These are phyloP conservation scores for Saccopteryx bilineata DNA, from an alignment of 2,113 vertebrate genomes.

Conservation along the genomic window DNA sequence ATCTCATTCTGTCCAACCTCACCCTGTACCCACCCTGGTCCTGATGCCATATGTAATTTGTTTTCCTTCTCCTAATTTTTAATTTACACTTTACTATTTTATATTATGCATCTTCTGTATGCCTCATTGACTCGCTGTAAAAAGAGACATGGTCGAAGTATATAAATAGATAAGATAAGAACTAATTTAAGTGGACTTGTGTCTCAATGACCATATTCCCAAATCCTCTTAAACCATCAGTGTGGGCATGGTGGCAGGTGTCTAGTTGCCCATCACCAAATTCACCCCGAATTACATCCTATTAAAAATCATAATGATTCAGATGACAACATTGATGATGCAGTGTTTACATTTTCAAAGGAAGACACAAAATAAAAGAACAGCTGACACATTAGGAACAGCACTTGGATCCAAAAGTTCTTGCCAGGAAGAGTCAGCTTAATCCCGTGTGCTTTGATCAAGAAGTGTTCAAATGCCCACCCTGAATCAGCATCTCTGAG, in stretches of 20 bases:
- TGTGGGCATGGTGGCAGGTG: not conserved
- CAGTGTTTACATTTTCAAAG: not conserved
- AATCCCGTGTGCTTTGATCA: not conserved
- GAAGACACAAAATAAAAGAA: not conserved
- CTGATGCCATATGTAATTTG: not conserved
- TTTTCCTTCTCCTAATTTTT: not conserved
- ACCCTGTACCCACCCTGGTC: not conserved
- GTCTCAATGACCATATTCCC: not conserved
- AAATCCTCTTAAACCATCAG: not conserved
- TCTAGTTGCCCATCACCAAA: not conserved
- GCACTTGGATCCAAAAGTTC: not conserved
- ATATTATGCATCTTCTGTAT: not conserved
- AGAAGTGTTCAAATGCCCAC: not conserved
- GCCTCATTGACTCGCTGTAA: not conserved
- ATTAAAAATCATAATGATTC: slow-evolving; percentile 4
- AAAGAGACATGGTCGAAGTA: not conserved
- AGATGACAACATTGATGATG: not conserved
- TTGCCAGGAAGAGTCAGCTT: not conserved
- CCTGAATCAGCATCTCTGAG: not conserved
- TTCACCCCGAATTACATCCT: not conserved
- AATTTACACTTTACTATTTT: not conserved
- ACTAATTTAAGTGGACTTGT: not conserved
- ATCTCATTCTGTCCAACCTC: not conserved
- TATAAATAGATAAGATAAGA: not conserved
- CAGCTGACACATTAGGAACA: not conserved